phyloP scores from a whole-genome alignment of 2,797 vertebrate genomes.

The Lindbergichthys nudifrons region DNA sequence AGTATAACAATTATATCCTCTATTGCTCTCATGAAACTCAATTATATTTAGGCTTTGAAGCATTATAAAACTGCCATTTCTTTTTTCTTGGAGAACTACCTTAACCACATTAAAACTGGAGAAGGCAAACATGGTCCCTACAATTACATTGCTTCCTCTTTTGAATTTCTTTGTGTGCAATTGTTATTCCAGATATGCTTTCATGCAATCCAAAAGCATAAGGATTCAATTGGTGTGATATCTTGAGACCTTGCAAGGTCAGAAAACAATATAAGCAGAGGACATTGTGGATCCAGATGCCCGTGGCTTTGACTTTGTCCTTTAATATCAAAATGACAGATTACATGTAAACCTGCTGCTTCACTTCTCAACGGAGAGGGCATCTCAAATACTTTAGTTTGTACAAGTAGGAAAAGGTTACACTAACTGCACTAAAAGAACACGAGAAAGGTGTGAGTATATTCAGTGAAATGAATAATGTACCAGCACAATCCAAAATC shows the following conservation, averaged over 20 bases:
- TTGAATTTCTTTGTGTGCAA: neutral
- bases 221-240: constrained; percentile 6
- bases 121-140: neutral
- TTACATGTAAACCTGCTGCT: neutral
- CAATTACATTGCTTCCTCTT: neutral
- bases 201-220: neutral
- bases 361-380: constrained; percentile 1
- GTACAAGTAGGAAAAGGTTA: neutral
- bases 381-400: neutral
- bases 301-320: neutral
- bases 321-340: constrained; percentile 8
- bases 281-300: neutral
- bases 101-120: constrained; percentile 10
- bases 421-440: neutral
- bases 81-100: neutral
- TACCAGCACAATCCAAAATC: neutral
- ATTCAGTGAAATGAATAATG: neutral
- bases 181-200: neutral
- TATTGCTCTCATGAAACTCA: neutral
- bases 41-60: constrained; percentile 10
- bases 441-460: neutral
- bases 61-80: constrained; percentile 22
- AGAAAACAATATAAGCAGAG: constrained; percentile 23
- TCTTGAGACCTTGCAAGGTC: constrained; percentile 5
- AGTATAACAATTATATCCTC: constrained; percentile 20